Evolutionary conservation across 2,888 invertebrate species (phyloP).

Genomic region (Eretmocerus hayati): DNA sequence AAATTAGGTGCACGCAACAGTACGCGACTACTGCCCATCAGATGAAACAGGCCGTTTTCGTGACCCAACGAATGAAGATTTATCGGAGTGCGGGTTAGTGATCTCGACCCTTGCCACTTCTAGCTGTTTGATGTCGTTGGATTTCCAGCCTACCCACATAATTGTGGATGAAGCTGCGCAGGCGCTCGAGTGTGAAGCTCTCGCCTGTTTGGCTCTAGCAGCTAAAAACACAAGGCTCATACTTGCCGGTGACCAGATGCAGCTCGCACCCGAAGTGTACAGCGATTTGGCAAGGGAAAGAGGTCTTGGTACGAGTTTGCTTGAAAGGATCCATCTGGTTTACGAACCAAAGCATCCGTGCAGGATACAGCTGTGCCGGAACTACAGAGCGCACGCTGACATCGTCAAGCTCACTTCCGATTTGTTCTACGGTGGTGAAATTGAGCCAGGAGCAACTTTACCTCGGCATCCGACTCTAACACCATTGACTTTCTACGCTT

Average conservation of each 20-base stretch:
- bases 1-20: slow-evolving; percentile 38
- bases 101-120: slow-evolving; percentile 76
- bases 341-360: slow-evolving; percentile 70
- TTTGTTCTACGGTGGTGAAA: slow-evolving; percentile 70
- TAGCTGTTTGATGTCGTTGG: slow-evolving; percentile 63
- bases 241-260: slow-evolving; percentile 80
- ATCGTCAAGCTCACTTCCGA: slow-evolving; percentile 77
- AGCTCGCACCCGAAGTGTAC: slow-evolving; percentile 75
- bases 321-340: slow-evolving; percentile 71
- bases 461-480: slow-evolving; percentile 63
- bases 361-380: slow-evolving; percentile 73
- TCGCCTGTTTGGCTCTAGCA: slow-evolving; percentile 71
- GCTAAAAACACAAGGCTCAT: slow-evolving; percentile 67
- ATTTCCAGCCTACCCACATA: slow-evolving; percentile 69
- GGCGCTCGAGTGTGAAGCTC: slow-evolving; percentile 78
- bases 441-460: slow-evolving; percentile 63
- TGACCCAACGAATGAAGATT: slow-evolving; percentile 64
- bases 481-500: slow-evolving; percentile 74
- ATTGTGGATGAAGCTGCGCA: slow-evolving; percentile 83
- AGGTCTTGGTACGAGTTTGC: slow-evolving; percentile 63
- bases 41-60: slow-evolving; percentile 58
- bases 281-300: slow-evolving; percentile 66
- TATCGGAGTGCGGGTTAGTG: slow-evolving; percentile 57
- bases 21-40: slow-evolving; percentile 63
- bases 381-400: slow-evolving; percentile 75